Conservation (phyloP, 2,888 invertebrate genomes). For the Drosophila nr. medialis region DNA sequence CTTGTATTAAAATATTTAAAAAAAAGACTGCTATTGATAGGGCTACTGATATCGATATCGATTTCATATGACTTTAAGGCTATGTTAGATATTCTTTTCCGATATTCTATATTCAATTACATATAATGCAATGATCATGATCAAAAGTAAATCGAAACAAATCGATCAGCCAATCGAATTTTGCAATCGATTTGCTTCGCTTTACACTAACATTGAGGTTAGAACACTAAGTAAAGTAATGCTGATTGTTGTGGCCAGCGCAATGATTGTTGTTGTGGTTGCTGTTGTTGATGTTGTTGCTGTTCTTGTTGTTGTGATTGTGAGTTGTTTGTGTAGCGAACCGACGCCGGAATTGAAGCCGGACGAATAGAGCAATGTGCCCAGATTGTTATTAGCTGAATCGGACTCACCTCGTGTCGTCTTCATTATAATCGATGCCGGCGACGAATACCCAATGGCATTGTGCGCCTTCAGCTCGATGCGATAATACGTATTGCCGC, state of each 20-base stretch:
- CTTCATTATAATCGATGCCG: constrained; percentile 91
- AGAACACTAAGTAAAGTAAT: constrained; percentile 82
- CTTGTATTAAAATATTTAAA: constrained; percentile 9
- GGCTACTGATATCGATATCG: constrained; percentile 25
- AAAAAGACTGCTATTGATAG: constrained; percentile 25
- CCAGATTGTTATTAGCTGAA: constrained; percentile 85
- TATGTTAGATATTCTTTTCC: constrained; percentile 19
- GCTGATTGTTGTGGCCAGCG: constrained; percentile 83
- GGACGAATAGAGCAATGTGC: constrained; percentile 85
- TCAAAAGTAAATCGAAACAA: constrained; percentile 8
- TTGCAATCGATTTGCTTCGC: constrained; percentile 20
- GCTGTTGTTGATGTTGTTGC: constrained; percentile 73
- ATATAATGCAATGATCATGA: constrained; percentile 36
- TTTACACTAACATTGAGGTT: constrained; percentile 83
- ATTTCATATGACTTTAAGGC: constrained; percentile 30
- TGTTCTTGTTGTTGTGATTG: constrained; percentile 74
- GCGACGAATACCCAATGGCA: constrained; percentile 91
- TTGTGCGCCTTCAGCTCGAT: constrained; percentile 95
- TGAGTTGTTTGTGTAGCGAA: constrained; percentile 82
- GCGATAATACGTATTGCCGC: constrained; percentile 92
- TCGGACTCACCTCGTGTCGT: constrained; percentile 94
- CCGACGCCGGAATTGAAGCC: constrained; percentile 84
- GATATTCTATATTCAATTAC: constrained; percentile 26
- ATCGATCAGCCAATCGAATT: constrained; percentile 15
- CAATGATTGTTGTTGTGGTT: constrained; percentile 79